Percentiles rank a stretch among this genome's conserved stretches.
phyloP scores from a whole-genome alignment of 2,888 invertebrate species.

The Torymus tubicola region DNA sequence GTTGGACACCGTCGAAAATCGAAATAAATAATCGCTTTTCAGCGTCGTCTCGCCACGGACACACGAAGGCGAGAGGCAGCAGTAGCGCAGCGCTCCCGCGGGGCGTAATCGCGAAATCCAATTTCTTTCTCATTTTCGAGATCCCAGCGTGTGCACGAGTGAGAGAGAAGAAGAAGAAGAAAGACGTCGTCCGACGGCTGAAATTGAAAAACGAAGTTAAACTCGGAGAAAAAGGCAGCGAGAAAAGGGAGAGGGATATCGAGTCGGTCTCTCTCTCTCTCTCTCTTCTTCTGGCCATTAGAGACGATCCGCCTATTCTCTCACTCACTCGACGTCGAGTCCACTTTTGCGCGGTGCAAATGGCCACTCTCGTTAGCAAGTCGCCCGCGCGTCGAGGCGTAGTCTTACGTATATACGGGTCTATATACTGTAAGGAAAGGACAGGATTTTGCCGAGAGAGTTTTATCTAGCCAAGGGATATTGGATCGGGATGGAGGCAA shows the following conservation, averaged over 20 bases:
- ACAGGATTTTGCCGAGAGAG: background rate
- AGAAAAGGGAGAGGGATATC: slow-evolving; percentile 2
- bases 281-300: slow-evolving; percentile 29
- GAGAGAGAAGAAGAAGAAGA: background rate
- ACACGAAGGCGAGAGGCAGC: too few species aligned
- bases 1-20: background rate
- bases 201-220: slow-evolving; percentile 45
- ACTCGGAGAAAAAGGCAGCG: background rate
- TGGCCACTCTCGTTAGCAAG: slow-evolving; percentile 45
- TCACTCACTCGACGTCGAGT: slow-evolving; percentile 23
- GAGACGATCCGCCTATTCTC: slow-evolving; percentile 32
- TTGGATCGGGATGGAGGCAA: too few species aligned
- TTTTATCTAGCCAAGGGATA: too few species aligned
- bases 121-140: slow-evolving; percentile 41
- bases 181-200: background rate
- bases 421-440: background rate
- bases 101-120: slow-evolving; percentile 31
- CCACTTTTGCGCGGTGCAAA: slow-evolving; percentile 19
- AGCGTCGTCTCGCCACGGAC: too few species aligned
- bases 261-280: slow-evolving; percentile 24
- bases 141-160: background rate
- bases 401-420: background rate
- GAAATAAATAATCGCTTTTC: slow-evolving; percentile 28
- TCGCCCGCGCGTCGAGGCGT: background rate
- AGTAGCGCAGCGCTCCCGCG: background rate